These are phyloP conservation scores for Danionella cerebrum DNA, from an alignment of 2,113 vertebrate genomes.

Conservation along the genomic window DNA sequence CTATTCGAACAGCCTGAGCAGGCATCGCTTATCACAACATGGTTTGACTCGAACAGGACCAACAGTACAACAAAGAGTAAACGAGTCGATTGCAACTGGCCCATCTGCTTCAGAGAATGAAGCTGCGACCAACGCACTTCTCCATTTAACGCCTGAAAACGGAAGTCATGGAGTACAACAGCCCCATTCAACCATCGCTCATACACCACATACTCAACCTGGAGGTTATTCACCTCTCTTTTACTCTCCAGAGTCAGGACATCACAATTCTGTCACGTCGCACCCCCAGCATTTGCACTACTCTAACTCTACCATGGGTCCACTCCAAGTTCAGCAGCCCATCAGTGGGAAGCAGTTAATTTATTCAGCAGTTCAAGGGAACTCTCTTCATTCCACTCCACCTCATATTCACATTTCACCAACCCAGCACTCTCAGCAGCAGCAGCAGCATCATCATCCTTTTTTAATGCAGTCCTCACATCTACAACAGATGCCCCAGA, in stretches of 20 bases:
- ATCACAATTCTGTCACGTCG: constrained; percentile 35
- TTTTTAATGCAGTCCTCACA: constrained; percentile 61
- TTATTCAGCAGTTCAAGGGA: constrained; percentile 43
- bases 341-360: constrained; percentile 34
- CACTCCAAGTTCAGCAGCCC: constrained; percentile 36
- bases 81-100: constrained; percentile 15
- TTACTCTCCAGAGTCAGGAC: constrained; percentile 49
- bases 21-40: constrained; percentile 83
- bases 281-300: constrained; percentile 37
- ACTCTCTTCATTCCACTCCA: constrained; percentile 33
- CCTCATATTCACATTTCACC: constrained; percentile 31
- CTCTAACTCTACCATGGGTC: constrained; percentile 30
- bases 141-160: constrained; percentile 39
- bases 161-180: constrained; percentile 38
- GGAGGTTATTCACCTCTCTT: constrained; percentile 59
- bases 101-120: constrained; percentile 37
- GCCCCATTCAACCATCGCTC: constrained; percentile 32
- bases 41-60: constrained; percentile 57
- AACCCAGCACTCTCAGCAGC: constrained; percentile 32
- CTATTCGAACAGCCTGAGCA: constrained; percentile 85
- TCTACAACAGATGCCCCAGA: constrained; percentile 49
- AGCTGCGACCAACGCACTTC: constrained; percentile 52
- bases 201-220: constrained; percentile 34
- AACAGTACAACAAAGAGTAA: constrained; percentile 38
- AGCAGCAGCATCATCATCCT: constrained; percentile 50